A percentile compares a stretch with the other conserved stretches of the same genome.
phyloP scores from a whole-genome alignment of 2,797 vertebrate species.

The Phoebastria nigripes region DNA sequence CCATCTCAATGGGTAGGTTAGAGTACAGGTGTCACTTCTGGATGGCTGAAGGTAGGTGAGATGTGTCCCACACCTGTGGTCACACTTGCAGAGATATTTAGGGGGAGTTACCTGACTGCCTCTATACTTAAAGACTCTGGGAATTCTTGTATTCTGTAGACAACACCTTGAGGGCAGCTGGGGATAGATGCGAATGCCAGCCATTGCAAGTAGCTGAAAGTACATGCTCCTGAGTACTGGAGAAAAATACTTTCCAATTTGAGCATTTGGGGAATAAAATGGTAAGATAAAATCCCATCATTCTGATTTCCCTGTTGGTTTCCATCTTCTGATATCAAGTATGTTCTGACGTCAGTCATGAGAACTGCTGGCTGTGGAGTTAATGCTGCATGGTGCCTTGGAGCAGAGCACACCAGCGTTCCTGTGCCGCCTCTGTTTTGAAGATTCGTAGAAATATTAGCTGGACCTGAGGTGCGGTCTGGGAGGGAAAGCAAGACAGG shows the following conservation, averaged over 20 bases:
- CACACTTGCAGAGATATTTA: neutral
- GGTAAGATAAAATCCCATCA: neutral
- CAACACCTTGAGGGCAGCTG: neutral
- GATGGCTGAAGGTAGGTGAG: neutral
- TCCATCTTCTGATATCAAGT: neutral
- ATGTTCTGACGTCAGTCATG: neutral
- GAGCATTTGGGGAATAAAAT: neutral
- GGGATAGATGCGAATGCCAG: neutral
- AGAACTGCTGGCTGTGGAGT: neutral
- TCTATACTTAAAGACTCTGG: neutral
- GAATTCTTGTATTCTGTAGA: neutral
- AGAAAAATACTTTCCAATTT: neutral
- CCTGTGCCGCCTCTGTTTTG: neutral
- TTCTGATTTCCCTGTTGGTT: neutral
- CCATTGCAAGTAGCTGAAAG: neutral
- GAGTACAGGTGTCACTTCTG: neutral
- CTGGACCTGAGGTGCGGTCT: neutral
- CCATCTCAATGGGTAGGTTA: neutral
- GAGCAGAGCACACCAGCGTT: neutral
- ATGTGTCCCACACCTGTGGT: neutral
- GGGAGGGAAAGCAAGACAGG: neutral
- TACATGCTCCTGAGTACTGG: neutral
- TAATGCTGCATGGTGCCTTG: neutral
- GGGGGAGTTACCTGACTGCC: neutral
- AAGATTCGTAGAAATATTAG: neutral